Conservation (phyloP, 2,888 invertebrate species). For the Lithophane semibrunnea region DNA sequence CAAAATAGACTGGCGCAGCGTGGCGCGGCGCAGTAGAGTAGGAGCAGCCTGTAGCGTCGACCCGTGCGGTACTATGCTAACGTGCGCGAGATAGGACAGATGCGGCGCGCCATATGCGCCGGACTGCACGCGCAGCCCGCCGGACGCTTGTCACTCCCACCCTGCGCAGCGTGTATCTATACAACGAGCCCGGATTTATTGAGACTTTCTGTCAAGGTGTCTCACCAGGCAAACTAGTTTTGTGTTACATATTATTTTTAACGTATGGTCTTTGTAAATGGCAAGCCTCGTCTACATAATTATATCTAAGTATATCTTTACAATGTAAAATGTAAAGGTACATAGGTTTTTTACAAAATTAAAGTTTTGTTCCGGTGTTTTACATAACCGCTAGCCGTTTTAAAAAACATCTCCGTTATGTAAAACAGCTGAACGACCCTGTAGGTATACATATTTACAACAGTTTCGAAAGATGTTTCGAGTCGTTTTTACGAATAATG, state of each 20-base stretch:
- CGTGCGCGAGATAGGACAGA: constrained; percentile 75
- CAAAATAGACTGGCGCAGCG: neutral
- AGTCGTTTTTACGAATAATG: neutral
- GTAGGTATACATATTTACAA: neutral
- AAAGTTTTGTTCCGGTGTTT: neutral
- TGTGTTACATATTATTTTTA: constrained; percentile 22
- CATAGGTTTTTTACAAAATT: too few relatives aligned
- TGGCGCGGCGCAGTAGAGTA: neutral
- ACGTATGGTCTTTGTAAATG: neutral
- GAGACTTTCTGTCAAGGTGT: constrained; percentile 45
- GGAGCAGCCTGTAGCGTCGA: constrained; percentile 62
- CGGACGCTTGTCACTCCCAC: constrained; percentile 44
- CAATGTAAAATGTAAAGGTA: too few relatives aligned
- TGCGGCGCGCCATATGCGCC: constrained; percentile 71
- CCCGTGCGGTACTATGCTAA: constrained; percentile 77
- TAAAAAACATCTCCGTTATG: too few relatives aligned
- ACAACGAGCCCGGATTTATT: constrained; percentile 49
- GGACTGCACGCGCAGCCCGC: constrained; percentile 36
- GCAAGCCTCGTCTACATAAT: neutral
- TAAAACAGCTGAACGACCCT: neutral
- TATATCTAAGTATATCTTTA: neutral
- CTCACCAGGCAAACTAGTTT: constrained; percentile 28
- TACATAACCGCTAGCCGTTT: too few relatives aligned
- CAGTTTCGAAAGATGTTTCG: neutral
- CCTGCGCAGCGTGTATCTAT: constrained; percentile 23